These are phyloP conservation scores for Heliconius eleuchia DNA, from an alignment of 1,140 invertebrate genomes.

Conservation along the genomic window DNA sequence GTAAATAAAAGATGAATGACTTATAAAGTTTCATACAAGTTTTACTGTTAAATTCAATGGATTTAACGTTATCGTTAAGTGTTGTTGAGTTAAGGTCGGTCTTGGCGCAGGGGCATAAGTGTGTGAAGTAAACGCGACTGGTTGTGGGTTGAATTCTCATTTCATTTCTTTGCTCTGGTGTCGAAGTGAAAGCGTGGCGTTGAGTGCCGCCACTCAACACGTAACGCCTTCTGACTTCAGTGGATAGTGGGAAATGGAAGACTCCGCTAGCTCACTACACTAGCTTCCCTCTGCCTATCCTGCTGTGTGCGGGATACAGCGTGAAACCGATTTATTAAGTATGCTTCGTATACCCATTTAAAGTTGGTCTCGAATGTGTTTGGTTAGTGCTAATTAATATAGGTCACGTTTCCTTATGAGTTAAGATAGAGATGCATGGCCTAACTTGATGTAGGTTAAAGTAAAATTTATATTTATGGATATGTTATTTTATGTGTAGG, in stretches of 20 bases:
- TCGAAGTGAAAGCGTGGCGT: no score
- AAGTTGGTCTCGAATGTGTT: slow-evolving; percentile 29
- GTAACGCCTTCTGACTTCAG: no score
- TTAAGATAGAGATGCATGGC: slow-evolving; percentile 35
- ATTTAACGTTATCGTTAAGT: background rate
- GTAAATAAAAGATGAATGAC: slow-evolving; percentile 14
- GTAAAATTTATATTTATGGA: slow-evolving; percentile 17
- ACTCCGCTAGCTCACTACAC: no score
- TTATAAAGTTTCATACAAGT: background rate
- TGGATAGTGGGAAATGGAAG: no score
- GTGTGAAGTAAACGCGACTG: no score
- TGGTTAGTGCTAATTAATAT: slow-evolving; percentile 37
- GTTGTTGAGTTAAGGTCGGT: no score
- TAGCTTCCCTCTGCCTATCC: no score
- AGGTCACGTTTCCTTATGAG: slow-evolving; percentile 39
- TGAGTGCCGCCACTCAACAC: no score
- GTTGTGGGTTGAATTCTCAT: no score
- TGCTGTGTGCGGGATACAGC: no score
- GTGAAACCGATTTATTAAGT: background rate
- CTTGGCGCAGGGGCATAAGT: no score
- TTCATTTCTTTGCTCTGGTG: no score
- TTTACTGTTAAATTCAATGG: background rate
- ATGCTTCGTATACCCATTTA: background rate
- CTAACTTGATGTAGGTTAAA: slow-evolving; percentile 21
- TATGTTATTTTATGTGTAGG: slow-evolving; percentile 14